phyloP scores from a whole-genome alignment of 2,888 invertebrate genomes.

The Tinea semifulvella region DNA sequence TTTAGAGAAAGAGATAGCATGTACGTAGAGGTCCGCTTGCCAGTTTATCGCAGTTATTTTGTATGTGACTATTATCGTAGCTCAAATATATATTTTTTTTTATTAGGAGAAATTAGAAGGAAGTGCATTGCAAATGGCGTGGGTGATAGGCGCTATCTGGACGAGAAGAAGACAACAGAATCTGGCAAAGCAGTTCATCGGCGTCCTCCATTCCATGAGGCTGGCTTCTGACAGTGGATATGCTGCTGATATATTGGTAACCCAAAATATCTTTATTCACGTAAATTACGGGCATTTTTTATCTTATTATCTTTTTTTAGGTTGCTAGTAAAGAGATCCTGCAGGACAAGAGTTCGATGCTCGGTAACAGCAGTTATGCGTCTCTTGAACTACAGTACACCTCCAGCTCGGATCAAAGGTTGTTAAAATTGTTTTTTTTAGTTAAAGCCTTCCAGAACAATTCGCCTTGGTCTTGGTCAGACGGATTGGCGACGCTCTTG shows the following conservation, averaged over 20 bases:
- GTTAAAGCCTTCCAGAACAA: no score
- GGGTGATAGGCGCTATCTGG: constrained; percentile 74
- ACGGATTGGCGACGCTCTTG: no score
- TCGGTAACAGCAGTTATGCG: constrained; percentile 41
- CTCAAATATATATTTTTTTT: not conserved
- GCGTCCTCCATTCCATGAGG: constrained; percentile 67
- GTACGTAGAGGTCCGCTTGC: no score
- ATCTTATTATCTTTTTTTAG: constrained; percentile 24
- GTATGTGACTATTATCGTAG: no score
- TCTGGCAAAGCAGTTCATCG: constrained; percentile 68
- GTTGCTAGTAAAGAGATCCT: constrained; percentile 52
- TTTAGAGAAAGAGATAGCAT: no score
- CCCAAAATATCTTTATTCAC: not conserved
- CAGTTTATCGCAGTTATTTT: no score
- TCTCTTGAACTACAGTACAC: constrained; percentile 55
- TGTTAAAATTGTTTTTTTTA: no score
- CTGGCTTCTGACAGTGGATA: constrained; percentile 67
- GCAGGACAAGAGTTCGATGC: constrained; percentile 45
- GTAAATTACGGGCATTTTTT: not conserved
- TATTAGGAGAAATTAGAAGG: constrained; percentile 49
- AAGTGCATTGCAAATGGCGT: constrained; percentile 71
- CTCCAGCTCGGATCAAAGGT: constrained; percentile 57
- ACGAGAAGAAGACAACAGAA: constrained; percentile 70
- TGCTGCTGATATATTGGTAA: constrained; percentile 28
- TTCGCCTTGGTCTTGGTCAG: no score